Conservation (phyloP, 1,140 invertebrate genomes). For the Dendrolimus kikuchii region DNA sequence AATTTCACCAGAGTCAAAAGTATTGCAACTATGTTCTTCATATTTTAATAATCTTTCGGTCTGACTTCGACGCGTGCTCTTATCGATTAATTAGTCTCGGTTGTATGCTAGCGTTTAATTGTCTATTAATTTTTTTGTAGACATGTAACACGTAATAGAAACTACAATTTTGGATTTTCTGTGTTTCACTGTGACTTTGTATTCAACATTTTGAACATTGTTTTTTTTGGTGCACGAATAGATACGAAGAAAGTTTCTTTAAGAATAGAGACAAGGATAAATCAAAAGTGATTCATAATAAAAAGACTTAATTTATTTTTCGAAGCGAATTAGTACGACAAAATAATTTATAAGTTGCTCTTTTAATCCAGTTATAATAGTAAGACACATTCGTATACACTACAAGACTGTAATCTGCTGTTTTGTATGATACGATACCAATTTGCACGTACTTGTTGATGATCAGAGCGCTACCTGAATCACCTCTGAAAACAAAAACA, state of each 20-base stretch:
- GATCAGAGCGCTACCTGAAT: constrained; percentile 26
- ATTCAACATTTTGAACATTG: too few relatives aligned
- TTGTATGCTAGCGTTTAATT: background rate
- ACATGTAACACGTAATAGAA: too few relatives aligned
- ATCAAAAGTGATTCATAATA: too few relatives aligned
- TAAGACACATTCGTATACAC: constrained; percentile 22
- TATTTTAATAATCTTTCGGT: background rate
- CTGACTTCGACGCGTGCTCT: background rate
- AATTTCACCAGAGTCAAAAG: background rate
- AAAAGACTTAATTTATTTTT: too few relatives aligned
- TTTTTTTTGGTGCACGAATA: too few relatives aligned
- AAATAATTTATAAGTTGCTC: too few relatives aligned
- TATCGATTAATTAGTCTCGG: constrained; percentile 2
- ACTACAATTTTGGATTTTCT: too few relatives aligned
- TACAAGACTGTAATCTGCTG: constrained; percentile 11
- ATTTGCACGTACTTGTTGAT: constrained; percentile 19
- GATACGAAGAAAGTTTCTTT: too few relatives aligned
- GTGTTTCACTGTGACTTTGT: too few relatives aligned
- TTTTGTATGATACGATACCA: constrained; percentile 23
- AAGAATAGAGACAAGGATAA: too few relatives aligned
- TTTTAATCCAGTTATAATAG: constrained; percentile 17
- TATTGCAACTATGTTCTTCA: background rate
- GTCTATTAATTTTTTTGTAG: constrained; percentile 2
- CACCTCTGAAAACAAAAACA: constrained; percentile 16
- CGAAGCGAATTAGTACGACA: too few relatives aligned